These are phyloP conservation scores for Aselliscus stoliczkanus DNA, from an alignment of 2,797 vertebrate genomes.

Conservation along the genomic window DNA sequence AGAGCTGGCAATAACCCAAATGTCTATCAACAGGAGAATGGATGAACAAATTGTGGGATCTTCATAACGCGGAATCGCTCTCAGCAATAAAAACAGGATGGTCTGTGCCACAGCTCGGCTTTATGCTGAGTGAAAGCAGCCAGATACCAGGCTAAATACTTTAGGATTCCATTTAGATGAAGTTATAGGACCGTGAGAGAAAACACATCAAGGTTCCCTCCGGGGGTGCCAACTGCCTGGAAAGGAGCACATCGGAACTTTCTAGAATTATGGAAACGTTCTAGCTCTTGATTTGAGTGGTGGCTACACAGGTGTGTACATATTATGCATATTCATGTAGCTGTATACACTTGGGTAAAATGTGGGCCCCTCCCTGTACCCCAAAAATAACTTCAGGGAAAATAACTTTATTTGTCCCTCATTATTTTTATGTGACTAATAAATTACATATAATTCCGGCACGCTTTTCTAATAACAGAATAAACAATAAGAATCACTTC, in stretches of 20 bases:
- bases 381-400: conserved; percentile 14
- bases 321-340: not conserved
- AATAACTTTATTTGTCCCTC: conserved; percentile 34
- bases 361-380: not conserved
- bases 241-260: not conserved
- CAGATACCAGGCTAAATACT: accelerated
- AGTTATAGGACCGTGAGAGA: not conserved
- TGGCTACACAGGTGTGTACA: not conserved
- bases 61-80: not conserved
- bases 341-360: not conserved
- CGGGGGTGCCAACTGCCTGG: not conserved
- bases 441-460: conserved; percentile 42
- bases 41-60: not conserved
- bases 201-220: not conserved
- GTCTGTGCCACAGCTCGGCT: accelerated
- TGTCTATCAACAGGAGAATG: not conserved
- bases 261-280: not conserved
- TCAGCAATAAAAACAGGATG: not conserved
- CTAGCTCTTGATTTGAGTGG: not conserved
- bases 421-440: conserved; percentile 54
- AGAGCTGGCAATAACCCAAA: not conserved
- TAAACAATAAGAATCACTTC: conserved; percentile 50
- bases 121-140: not conserved
- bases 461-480: conserved; percentile 38
- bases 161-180: accelerated